Evolutionary conservation across 2,888 invertebrate genomes (phyloP), one percentile per base, ranked within the genome.

Genomic region (Drosophila falleni): DNA sequence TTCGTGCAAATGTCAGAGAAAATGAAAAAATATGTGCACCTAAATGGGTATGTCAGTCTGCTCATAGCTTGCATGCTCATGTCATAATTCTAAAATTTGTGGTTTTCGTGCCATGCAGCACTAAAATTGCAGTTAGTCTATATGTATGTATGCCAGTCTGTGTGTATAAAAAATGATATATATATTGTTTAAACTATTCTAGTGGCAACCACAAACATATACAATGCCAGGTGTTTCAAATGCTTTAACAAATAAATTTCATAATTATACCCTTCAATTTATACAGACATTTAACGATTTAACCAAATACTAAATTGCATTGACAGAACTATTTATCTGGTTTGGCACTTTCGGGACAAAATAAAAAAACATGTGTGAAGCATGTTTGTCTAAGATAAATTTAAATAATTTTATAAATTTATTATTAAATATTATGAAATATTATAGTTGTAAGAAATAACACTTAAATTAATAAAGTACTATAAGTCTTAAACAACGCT

Each of bases 81-180:
- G 82, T 80, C 80, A 83, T 78, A 82, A 76, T 83, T 80, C 80
- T 84, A 84, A 78, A 84, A 84, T 82, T 76, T 80, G 82, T 51
- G 80, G 80, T 80, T 82, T 73, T 66, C 84, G 64, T 80, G 84
- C 70, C 68, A 74, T 47, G 47, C 44, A 58, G 54, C 31, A 72
- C 59, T 74, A 26, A 81, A 81, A 83, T 80, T 72, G 74, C 55
- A 58, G 44, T 59, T 71, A 73, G 71, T 74, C 49, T 42, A 16
- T 72, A 42, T 41, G 49, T 47, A 33, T 42, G 6, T 37, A 8
- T 16, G 5, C 23, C 0, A 37, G n/a, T 63, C 8, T 54, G 26
- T 63, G 11, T 35, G 31, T 49, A 3, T 56, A 49, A 19, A 42
- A 33, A 47, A 63, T 54, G 39, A 37, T 53, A 35, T 60, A 29